Evolutionary conservation across 2,113 vertebrate species (phyloP).

Genomic region (Pterocles burchelli): DNA sequence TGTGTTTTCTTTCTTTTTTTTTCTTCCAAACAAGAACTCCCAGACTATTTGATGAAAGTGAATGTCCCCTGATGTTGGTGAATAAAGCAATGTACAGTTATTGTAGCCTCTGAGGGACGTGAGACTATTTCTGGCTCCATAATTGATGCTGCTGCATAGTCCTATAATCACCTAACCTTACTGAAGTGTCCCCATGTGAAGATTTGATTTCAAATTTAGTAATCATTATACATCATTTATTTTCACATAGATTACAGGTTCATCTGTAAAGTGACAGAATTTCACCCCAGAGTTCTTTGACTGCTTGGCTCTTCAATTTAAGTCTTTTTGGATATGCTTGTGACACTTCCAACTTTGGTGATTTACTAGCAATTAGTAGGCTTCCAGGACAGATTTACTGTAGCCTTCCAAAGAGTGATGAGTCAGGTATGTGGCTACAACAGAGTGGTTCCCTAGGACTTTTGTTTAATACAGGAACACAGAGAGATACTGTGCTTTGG

Average conservation of each 20-base stretch:
- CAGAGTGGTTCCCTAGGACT: neutral
- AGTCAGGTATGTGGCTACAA: neutral
- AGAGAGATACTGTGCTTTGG: neutral
- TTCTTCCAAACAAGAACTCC: neutral
- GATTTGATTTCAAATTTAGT: conserved; percentile 71
- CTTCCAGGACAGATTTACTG: conserved; percentile 58
- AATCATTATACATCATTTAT: conserved; percentile 72
- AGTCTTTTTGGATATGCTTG: conserved; percentile 2
- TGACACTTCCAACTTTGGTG: conserved; percentile 45
- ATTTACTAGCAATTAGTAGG: conserved; percentile 69
- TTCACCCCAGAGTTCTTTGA: conserved; percentile 47
- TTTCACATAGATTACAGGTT: conserved; percentile 66
- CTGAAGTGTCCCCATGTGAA: conserved; percentile 57
- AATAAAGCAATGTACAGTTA: conserved; percentile 24
- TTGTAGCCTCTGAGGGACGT: conserved; percentile 44
- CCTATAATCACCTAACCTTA: conserved; percentile 71
- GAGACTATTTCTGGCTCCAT: conserved; percentile 52
- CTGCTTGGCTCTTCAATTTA: neutral
- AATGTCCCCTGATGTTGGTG: conserved; percentile 49
- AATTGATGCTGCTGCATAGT: conserved; percentile 57
- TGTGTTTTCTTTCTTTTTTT: neutral
- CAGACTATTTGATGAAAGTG: conserved; percentile 27
- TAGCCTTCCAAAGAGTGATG: conserved; percentile 38
- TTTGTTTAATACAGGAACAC: neutral
- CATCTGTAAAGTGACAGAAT: conserved; percentile 57